phyloP scores from a whole-genome alignment of 2,797 vertebrate genomes.

The Pseudochaenichthys georgianus region DNA sequence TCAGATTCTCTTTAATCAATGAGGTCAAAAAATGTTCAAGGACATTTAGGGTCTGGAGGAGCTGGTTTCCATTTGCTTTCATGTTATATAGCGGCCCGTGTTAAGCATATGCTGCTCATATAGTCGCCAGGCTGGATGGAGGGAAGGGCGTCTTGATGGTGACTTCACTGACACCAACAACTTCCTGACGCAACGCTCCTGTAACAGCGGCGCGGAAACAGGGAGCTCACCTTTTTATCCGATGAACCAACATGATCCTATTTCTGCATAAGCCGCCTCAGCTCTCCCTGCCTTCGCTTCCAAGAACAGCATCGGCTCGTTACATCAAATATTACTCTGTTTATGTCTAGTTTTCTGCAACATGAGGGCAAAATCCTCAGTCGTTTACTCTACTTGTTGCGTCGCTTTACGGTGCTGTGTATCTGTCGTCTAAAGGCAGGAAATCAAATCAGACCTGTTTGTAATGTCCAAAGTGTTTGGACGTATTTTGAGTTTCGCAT shows the following conservation, averaged over 20 bases:
- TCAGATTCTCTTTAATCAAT: slow-evolving; percentile 7
- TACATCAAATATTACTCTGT: slow-evolving; percentile 29
- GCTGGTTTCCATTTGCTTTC: slow-evolving; percentile 16
- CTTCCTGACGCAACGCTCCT: slow-evolving; percentile 84
- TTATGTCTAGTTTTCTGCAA: slow-evolving; percentile 9
- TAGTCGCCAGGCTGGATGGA: slow-evolving; percentile 40
- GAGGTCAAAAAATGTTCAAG: slow-evolving; percentile 54
- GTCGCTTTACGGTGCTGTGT: slow-evolving; percentile 17
- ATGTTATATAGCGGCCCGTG: not conserved
- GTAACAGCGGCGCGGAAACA: slow-evolving; percentile 77
- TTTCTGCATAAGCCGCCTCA: slow-evolving; percentile 78
- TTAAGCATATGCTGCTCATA: not conserved
- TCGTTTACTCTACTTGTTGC: slow-evolving; percentile 64
- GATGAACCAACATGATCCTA: slow-evolving; percentile 78
- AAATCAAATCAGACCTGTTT: slow-evolving; percentile 18
- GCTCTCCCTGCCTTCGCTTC: slow-evolving; percentile 50
- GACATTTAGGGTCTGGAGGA: slow-evolving; percentile 20
- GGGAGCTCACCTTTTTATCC: slow-evolving; percentile 80
- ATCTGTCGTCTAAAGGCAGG: slow-evolving; percentile 22
- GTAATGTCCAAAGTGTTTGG: slow-evolving; percentile 6
- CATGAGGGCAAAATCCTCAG: slow-evolving; percentile 2
- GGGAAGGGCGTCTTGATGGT: slow-evolving; percentile 65
- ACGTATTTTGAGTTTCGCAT: not conserved
- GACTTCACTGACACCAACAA: slow-evolving; percentile 77
- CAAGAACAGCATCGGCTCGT: slow-evolving; percentile 42